These are phyloP conservation scores for Tenebrio molitor DNA, from an alignment of 1,140 invertebrate genomes.

Conservation along the genomic window DNA sequence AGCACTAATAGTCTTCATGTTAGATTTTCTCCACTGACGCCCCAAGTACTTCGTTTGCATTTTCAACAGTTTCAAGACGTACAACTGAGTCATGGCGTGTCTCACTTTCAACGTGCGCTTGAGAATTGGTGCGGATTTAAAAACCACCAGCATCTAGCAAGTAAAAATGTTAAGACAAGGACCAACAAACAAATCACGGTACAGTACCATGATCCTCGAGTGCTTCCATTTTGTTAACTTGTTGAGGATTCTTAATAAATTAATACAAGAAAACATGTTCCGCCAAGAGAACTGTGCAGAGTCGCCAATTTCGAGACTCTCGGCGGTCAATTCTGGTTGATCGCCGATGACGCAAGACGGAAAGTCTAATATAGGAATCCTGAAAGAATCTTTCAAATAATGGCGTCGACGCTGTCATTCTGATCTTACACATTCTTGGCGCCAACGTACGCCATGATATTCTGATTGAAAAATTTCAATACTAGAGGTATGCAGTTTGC, in stretches of 20 bases:
- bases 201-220: constrained; percentile 93
- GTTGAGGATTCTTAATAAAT: constrained; percentile 96
- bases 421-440: constrained; percentile 88
- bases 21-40: constrained; percentile 98
- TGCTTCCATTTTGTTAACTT: constrained; percentile 99
- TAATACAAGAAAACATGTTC: constrained; percentile 98
- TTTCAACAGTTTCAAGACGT: constrained; percentile 97
- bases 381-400: constrained; percentile 63
- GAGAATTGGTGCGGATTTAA: constrained; percentile 98
- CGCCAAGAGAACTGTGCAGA: constrained; percentile 94
- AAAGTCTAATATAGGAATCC: constrained; percentile 95
- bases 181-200: too few relatives aligned
- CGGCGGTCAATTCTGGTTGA: constrained; percentile 93
- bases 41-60: constrained; percentile 99
- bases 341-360: constrained; percentile 97
- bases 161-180: constrained; percentile 42
- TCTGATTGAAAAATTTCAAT: constrained; percentile 99
- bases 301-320: constrained; percentile 93
- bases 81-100: constrained; percentile 98
- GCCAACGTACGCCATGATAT: constrained; percentile 95
- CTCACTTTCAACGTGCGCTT: constrained; percentile 96
- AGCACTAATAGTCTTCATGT: constrained; percentile 99
- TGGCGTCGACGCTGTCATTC: background rate
- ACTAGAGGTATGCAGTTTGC: constrained; percentile 99
- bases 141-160: constrained; percentile 95